A percentile compares a stretch with the other conserved stretches of the same genome.
Conservation (phyloP, 2,888 invertebrate genomes). For the Agriopis leucophaearia region DNA sequence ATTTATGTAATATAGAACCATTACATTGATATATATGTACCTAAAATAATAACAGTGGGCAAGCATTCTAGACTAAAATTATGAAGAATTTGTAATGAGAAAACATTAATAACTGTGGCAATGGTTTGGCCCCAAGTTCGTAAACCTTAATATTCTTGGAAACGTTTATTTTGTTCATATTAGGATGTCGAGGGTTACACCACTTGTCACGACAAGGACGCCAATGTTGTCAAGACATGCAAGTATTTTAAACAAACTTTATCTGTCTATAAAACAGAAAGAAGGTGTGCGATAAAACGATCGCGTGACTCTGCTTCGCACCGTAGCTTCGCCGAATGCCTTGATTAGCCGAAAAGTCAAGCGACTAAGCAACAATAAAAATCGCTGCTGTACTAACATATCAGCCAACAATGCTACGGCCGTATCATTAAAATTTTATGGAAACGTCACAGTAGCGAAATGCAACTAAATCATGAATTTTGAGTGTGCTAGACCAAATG, state of each 20-base stretch:
- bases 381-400: constrained; percentile 40
- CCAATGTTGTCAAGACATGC: constrained; percentile 81
- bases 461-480: constrained; percentile 48
- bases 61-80: background rate
- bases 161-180: constrained; percentile 59
- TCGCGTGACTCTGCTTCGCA: constrained; percentile 80
- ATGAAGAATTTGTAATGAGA: constrained; percentile 11
- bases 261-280: constrained; percentile 82
- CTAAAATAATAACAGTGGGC: too few relatives aligned
- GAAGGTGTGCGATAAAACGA: constrained; percentile 84
- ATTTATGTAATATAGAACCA: too few relatives aligned
- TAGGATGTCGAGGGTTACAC: constrained; percentile 74
- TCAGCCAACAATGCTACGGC: constrained; percentile 6
- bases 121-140: constrained; percentile 33
- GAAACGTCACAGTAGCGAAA: constrained; percentile 22
- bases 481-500: constrained; percentile 62
- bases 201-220: constrained; percentile 79
- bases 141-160: constrained; percentile 41
- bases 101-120: constrained; percentile 17
- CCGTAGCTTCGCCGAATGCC: constrained; percentile 74
- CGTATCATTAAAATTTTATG: constrained; percentile 48
- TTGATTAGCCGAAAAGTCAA: constrained; percentile 73
- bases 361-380: constrained; percentile 57
- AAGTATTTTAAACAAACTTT: constrained; percentile 83
- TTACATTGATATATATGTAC: too few relatives aligned